Conservation (phyloP, 2,113 vertebrate species). For the Prunella himalayana region DNA sequence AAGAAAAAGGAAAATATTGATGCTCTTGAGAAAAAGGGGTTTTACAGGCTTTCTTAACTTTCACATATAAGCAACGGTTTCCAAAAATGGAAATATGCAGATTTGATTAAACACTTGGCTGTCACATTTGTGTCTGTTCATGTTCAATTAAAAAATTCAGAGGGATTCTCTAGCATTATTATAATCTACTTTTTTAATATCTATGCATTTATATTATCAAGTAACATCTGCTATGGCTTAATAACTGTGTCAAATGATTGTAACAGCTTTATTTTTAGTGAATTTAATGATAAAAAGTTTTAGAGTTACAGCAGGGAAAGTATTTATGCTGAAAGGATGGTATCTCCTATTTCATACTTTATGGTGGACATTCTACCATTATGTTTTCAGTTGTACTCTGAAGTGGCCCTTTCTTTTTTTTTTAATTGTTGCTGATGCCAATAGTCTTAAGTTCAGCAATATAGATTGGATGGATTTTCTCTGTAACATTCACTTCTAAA, state of each 20-base stretch:
- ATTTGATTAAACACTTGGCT: conserved; percentile 39
- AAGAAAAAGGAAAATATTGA: conserved; percentile 40
- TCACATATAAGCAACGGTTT: background rate
- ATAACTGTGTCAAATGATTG: conserved; percentile 26
- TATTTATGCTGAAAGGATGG: background rate
- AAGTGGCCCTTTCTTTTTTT: background rate
- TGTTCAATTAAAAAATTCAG: conserved; percentile 47
- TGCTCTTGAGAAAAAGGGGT: background rate
- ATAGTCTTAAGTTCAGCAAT: background rate
- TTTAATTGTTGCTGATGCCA: background rate
- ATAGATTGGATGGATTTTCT: background rate
- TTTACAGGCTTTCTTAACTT: conserved; percentile 5
- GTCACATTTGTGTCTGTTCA: background rate
- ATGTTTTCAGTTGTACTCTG: background rate
- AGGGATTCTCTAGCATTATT: conserved; percentile 20
- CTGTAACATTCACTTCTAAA: background rate
- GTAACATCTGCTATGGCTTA: conserved; percentile 34
- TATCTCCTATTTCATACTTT: background rate
- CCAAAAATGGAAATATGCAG: background rate
- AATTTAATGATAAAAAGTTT: conserved; percentile 16
- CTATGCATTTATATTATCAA: conserved; percentile 32
- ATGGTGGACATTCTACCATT: background rate
- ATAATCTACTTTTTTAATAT: conserved; percentile 41
- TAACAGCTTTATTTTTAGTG: conserved; percentile 24
- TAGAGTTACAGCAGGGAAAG: background rate